A percentile compares a stretch with the other conserved stretches of the same genome.
phyloP scores from a whole-genome alignment of 2,113 vertebrate species.

The Mesocricetus auratus region DNA sequence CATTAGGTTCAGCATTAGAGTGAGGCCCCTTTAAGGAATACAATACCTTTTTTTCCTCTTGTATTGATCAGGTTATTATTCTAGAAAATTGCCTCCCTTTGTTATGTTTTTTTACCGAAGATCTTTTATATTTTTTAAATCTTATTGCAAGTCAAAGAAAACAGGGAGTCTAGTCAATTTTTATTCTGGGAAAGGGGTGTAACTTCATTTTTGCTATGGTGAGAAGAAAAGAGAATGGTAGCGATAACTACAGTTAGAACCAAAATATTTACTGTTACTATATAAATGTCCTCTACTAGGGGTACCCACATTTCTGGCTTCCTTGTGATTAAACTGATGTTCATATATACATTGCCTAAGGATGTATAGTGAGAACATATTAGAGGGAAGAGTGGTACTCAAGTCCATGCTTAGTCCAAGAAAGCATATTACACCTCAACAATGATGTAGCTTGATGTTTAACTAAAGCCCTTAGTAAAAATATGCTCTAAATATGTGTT shows the following conservation, averaged over 20 bases:
- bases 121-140: neutral
- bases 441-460: neutral
- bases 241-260: neutral
- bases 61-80: neutral
- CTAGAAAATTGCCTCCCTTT: neutral
- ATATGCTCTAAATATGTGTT: neutral
- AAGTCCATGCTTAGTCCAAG: neutral
- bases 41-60: neutral
- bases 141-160: neutral
- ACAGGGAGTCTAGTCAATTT: neutral
- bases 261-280: neutral
- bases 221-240: neutral
- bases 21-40: neutral
- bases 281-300: neutral
- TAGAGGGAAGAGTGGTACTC: neutral
- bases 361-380: neutral
- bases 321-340: neutral
- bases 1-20: neutral
- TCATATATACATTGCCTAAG: neutral
- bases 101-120: neutral
- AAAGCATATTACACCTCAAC: neutral
- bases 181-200: neutral
- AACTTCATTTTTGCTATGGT: neutral
- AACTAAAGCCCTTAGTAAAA: neutral
- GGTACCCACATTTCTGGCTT: neutral